Percentiles rank a stretch among this genome's conserved stretches.
phyloP scores from a whole-genome alignment of 1,140 invertebrate species.

The Eufriesea mexicana region DNA sequence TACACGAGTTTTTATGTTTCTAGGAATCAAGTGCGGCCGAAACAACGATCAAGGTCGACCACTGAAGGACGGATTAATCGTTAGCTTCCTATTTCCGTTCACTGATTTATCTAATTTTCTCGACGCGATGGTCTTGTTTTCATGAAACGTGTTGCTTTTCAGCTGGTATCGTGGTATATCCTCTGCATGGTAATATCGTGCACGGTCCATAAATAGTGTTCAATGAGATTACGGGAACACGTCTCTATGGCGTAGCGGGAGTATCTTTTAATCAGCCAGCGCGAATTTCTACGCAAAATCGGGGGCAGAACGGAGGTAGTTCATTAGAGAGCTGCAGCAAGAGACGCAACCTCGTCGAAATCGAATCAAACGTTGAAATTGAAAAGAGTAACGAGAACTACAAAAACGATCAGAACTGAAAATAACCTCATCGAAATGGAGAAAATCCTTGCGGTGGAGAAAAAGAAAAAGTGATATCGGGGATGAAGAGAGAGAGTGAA shows the following conservation, averaged over 20 bases:
- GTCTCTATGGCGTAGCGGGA: not conserved
- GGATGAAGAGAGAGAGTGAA: not conserved
- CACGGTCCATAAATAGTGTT: not conserved
- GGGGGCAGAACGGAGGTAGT: not conserved
- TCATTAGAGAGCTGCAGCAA: not conserved
- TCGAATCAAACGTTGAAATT: not conserved
- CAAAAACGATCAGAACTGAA: not conserved
- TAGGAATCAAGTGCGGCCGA: not conserved
- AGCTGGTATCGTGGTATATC: not conserved
- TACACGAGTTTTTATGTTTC: not conserved
- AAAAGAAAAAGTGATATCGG: no score
- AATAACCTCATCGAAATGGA: not conserved
- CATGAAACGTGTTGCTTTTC: not conserved
- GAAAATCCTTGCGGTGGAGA: not conserved
- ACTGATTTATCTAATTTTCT: not conserved
- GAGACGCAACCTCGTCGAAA: not conserved
- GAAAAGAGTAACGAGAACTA: not conserved
- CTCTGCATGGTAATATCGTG: not conserved
- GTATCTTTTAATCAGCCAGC: not conserved
- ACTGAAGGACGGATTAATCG: not conserved
- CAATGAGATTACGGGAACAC: not conserved
- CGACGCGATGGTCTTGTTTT: not conserved
- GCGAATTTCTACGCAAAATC: not conserved
- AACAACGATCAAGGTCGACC: not conserved
- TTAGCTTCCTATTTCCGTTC: constrained; percentile 6